Percentiles rank a stretch among this genome's conserved stretches.
phyloP scores from a whole-genome alignment of 2,113 vertebrate genomes.

The Perca fluviatilis region DNA sequence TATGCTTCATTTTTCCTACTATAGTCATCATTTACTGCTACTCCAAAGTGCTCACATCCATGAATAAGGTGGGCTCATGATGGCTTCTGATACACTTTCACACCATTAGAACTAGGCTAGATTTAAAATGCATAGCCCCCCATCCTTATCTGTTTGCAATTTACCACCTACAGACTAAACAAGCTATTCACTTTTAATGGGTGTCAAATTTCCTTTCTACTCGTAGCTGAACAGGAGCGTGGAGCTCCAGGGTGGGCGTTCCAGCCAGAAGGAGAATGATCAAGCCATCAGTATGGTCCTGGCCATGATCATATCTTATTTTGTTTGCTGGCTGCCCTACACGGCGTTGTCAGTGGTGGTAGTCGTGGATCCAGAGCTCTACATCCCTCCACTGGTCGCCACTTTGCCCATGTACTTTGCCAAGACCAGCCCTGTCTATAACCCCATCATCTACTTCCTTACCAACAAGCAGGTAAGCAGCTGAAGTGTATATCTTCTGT shows the following conservation, averaged over 20 bases:
- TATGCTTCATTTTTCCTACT: constrained; percentile 77
- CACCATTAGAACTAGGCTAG: constrained; percentile 7
- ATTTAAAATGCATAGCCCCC: constrained; percentile 17
- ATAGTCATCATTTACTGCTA: constrained; percentile 81
- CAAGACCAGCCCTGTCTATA: constrained; percentile 85
- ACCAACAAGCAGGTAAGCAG: constrained; percentile 82
- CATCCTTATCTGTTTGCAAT: constrained; percentile 12
- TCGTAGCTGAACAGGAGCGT: constrained; percentile 82
- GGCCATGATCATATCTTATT: constrained; percentile 80
- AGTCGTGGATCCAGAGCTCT: constrained; percentile 75
- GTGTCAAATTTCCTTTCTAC: constrained; percentile 16
- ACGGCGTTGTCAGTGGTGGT: constrained; percentile 80
- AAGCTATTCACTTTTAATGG: constrained; percentile 31
- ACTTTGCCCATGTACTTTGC: constrained; percentile 86
- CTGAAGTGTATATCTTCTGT: not conserved
- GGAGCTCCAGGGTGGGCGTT: constrained; percentile 80
- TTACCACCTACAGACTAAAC: constrained; percentile 12
- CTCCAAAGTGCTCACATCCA: constrained; percentile 66
- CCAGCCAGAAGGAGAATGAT: constrained; percentile 78
- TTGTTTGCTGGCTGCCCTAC: constrained; percentile 86
- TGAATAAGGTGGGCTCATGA: constrained; percentile 69
- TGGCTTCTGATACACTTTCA: not conserved
- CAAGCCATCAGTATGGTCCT: constrained; percentile 81
- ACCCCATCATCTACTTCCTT: constrained; percentile 85
- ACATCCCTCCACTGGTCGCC: constrained; percentile 82